Conservation (phyloP, 92 coral and sea anemone genomes). For the Heteractis magnifica region DNA sequence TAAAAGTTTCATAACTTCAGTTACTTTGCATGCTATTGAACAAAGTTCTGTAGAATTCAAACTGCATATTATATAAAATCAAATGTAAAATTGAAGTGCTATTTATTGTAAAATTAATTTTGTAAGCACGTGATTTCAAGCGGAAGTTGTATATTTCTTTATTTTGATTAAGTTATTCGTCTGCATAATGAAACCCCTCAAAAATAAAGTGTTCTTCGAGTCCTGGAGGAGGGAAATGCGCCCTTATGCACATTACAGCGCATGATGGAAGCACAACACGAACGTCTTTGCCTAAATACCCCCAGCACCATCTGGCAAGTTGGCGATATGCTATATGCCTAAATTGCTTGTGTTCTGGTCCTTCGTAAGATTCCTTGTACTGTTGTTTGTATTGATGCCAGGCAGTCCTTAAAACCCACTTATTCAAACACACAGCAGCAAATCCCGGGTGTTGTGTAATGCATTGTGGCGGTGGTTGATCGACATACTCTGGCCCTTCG, state of each 20-base stretch:
- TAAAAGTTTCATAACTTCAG: too few relatives aligned
- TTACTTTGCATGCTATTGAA: too few relatives aligned
- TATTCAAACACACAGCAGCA: conserved; percentile 21
- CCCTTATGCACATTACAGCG: conserved; percentile 33
- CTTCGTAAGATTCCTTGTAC: conserved; percentile 9
- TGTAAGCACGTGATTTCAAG: background rate
- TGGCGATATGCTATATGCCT: conserved; percentile 32
- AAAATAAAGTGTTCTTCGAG: conserved; percentile 28
- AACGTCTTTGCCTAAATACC: conserved; percentile 20
- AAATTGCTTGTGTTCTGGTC: conserved; percentile 17
- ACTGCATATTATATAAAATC: background rate
- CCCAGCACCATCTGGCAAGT: conserved; percentile 41
- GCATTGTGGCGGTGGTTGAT: conserved; percentile 26
- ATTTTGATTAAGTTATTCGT: background rate
- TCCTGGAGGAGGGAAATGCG: conserved; percentile 29
- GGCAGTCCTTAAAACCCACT: conserved; percentile 26
- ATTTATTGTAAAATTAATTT: background rate
- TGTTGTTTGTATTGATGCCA: conserved; percentile 34
- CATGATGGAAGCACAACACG: conserved; percentile 29
- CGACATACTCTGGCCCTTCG: background rate
- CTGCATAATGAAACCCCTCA: conserved; percentile 21
- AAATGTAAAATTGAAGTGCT: background rate
- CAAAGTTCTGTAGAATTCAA: background rate
- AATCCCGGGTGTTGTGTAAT: conserved; percentile 45
- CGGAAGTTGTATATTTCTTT: background rate